Evolutionary conservation across 2,113 vertebrate species (phyloP).

Genomic region (Paracanthobrama guichenoti): DNA sequence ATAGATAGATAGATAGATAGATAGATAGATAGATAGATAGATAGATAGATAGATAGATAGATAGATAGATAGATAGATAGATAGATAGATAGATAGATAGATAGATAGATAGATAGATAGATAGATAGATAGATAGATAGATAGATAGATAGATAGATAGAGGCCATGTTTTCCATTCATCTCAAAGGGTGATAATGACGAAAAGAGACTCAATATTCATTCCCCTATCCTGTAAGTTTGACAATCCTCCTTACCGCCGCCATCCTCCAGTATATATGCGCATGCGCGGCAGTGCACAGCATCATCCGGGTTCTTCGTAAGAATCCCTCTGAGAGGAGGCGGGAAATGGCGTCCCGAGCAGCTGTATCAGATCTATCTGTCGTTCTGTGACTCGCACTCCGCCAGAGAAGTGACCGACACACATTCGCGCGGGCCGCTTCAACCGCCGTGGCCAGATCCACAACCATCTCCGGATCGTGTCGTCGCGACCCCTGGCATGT

Average conservation of each 20-base stretch:
- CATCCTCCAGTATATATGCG: constrained; percentile 23
- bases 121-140: too few relatives aligned
- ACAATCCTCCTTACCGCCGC: neutral
- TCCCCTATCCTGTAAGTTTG: too few relatives aligned
- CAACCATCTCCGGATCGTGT: constrained; percentile 32
- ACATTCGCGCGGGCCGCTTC: constrained; percentile 19
- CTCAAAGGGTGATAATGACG: too few relatives aligned
- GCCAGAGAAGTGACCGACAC: constrained; percentile 34
- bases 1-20: neutral
- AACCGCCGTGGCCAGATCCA: constrained; percentile 32
- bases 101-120: too few relatives aligned
- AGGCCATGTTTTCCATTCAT: too few relatives aligned
- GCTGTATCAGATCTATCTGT: constrained; percentile 50
- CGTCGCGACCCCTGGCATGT: constrained; percentile 48
- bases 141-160: too few relatives aligned
- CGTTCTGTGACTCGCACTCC: constrained; percentile 56
- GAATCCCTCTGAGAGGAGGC: constrained; percentile 58
- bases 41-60: neutral
- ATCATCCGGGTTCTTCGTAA: constrained; percentile 58
- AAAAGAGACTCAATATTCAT: too few relatives aligned
- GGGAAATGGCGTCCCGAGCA: constrained; percentile 62
- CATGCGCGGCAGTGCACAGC: constrained; percentile 49
- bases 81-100: too few relatives aligned
- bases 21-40: neutral
- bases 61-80: neutral